phyloP scores from a whole-genome alignment of 2,888 invertebrate species.

The Ophion costatus region DNA sequence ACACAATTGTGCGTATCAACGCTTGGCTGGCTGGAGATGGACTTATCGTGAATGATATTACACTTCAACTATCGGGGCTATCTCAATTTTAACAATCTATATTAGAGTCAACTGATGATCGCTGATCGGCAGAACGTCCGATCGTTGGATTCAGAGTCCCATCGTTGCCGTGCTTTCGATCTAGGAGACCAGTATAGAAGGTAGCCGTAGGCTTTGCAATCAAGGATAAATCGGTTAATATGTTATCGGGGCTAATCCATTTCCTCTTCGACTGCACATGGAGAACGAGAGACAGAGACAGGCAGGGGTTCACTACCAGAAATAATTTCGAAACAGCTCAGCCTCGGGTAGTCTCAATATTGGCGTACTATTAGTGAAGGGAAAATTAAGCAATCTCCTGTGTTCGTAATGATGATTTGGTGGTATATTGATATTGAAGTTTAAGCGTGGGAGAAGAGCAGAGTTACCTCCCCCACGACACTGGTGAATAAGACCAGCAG shows the following conservation, averaged over 20 bases:
- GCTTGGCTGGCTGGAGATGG: slow-evolving; percentile 13
- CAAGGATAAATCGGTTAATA: slow-evolving; percentile 54
- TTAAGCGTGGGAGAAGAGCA: not conserved
- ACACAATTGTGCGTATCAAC: slow-evolving; percentile 38
- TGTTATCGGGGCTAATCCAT: slow-evolving; percentile 46
- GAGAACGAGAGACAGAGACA: slow-evolving; percentile 4
- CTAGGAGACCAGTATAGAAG: slow-evolving; percentile 19
- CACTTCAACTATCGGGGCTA: slow-evolving; percentile 40
- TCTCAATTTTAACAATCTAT: slow-evolving; percentile 36
- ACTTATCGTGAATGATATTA: slow-evolving; percentile 49
- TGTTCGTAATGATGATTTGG: not conserved
- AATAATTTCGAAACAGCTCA: not conserved
- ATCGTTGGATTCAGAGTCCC: slow-evolving; percentile 28
- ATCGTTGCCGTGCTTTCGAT: slow-evolving; percentile 35
- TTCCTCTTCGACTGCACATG: slow-evolving; percentile 39
- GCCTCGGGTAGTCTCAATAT: slow-evolving; percentile 8
- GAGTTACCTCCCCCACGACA: not conserved
- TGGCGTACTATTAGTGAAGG: not conserved
- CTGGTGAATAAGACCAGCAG: not conserved
- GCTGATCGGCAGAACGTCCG: slow-evolving; percentile 25
- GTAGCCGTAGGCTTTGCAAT: slow-evolving; percentile 49
- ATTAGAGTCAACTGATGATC: slow-evolving; percentile 7
- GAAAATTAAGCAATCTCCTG: slow-evolving; percentile 25
- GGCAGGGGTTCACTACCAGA: not conserved
- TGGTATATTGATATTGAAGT: slow-evolving; percentile 10